These are phyloP conservation scores for Sebastes diaconus DNA, from an alignment of 2,797 vertebrate species.

Conservation along the genomic window DNA sequence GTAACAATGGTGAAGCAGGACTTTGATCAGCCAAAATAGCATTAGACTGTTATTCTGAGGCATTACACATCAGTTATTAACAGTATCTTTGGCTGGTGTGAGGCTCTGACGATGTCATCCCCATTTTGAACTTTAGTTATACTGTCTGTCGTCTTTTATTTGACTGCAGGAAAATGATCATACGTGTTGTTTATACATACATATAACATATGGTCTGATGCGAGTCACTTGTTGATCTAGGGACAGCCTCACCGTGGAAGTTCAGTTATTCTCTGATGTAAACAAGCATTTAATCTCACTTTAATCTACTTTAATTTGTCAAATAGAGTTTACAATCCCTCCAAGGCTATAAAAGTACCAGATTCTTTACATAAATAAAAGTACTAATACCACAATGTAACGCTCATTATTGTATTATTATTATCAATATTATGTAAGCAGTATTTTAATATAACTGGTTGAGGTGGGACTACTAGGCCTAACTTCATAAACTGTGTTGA, in stretches of 20 bases:
- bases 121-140: not conserved
- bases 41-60: slow-evolving; percentile 21
- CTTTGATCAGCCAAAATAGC: slow-evolving; percentile 67
- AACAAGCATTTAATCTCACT: not conserved
- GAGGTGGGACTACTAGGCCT: not conserved
- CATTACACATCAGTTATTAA: not conserved
- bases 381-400: not conserved
- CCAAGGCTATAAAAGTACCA: not conserved
- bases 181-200: not conserved
- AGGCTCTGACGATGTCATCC: not conserved
- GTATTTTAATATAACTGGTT: not conserved
- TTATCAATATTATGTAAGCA: not conserved
- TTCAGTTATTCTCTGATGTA: not conserved
- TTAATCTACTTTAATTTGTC: not conserved
- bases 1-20: slow-evolving; percentile 61
- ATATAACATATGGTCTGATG: not conserved
- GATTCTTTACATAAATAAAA: not conserved
- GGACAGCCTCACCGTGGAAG: not conserved
- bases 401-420: not conserved
- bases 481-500: not conserved
- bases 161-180: not conserved
- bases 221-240: not conserved
- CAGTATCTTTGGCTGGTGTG: not conserved
- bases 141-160: not conserved
- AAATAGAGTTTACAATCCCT: not conserved